phyloP scores from a whole-genome alignment of 2,797 vertebrate species.

The Sternarchorhynchus goeldii region DNA sequence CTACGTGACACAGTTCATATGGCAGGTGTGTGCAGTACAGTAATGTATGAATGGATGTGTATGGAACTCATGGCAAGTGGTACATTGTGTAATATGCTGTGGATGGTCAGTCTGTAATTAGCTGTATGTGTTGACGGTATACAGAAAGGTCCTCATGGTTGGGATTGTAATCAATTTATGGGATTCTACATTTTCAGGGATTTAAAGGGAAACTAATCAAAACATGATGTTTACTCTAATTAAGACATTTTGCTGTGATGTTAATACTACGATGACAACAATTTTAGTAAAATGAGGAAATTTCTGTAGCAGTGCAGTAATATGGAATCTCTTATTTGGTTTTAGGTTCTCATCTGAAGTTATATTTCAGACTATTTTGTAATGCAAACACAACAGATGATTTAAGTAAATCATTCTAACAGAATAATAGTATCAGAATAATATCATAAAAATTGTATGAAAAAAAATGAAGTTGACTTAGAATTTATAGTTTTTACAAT shows the following conservation, averaged over 20 bases:
- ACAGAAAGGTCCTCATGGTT: not conserved
- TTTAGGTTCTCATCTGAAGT: not conserved
- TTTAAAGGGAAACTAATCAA: not conserved
- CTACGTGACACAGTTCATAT: constrained; percentile 69
- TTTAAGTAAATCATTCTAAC: too few relatives aligned
- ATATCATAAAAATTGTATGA: not conserved
- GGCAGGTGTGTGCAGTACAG: constrained; percentile 15
- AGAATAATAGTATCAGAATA: not conserved
- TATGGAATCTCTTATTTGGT: not conserved
- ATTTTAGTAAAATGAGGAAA: not conserved
- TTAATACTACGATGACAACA: not conserved
- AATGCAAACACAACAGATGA: not conserved
- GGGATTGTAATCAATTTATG: constrained; percentile 15
- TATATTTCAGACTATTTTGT: not conserved
- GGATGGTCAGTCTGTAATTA: not conserved
- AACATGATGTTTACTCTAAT: not conserved
- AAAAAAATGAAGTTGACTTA: not conserved
- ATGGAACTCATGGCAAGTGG: constrained; percentile 59
- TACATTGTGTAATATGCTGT: not conserved
- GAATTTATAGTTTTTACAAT: not conserved
- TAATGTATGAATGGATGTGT: constrained; percentile 59
- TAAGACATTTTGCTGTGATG: not conserved
- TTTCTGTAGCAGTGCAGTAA: not conserved
- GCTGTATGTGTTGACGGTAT: constrained; percentile 1
- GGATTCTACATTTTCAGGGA: constrained; percentile 37